Evolutionary conservation across 2,888 invertebrate genomes (phyloP), one percentile per base, ranked within the genome.

Genomic region (Drosophila nr. medialis): DNA sequence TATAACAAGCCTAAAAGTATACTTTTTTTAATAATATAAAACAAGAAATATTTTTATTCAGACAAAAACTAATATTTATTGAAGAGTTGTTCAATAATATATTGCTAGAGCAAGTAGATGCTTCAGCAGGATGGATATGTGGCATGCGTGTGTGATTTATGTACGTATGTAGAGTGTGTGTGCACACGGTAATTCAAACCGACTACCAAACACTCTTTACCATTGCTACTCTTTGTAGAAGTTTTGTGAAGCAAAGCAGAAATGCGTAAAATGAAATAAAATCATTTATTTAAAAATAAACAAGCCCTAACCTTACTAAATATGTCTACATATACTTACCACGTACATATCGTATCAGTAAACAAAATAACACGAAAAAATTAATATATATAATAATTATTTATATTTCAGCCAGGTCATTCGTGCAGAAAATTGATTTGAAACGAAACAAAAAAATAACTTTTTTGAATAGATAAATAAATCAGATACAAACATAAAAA

Each of bases 1-100:
- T 1, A 0, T 2, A 1, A 0, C 2, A 55, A 18, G 81, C 81
- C 86, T 59, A 38, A 83, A 81, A 79, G 75, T 77, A 81, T 83
- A 75, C 81, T 11, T 34, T 5, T 4, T 5, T 7, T 38, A 7
- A 13, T 13, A n/a, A 7, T 15, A 21, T 7, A 45, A 59, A 40
- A 38, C 1, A 36, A 29, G 2, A 21, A 8, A 8, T 24, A 6
- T 1, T 13, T 54, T 54, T 2, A n/a, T 4, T 36, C 15, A 4
- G 2, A 42, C 53, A 3, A 5, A 21, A 34, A 30, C 34, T 4
- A 15, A 34, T 15, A 24, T 10, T 5, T 15, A 2, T 51, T 15
- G 29, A 34, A 21, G 13, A 13, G 21, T 18, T 24, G 24, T 18
- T 53, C 10, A 18, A 53, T 10, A 15, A 24, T 24, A 36, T 15